These are phyloP conservation scores for Alviniconcha strummeri DNA, from an alignment of 2,888 invertebrate genomes.

Conservation along the genomic window DNA sequence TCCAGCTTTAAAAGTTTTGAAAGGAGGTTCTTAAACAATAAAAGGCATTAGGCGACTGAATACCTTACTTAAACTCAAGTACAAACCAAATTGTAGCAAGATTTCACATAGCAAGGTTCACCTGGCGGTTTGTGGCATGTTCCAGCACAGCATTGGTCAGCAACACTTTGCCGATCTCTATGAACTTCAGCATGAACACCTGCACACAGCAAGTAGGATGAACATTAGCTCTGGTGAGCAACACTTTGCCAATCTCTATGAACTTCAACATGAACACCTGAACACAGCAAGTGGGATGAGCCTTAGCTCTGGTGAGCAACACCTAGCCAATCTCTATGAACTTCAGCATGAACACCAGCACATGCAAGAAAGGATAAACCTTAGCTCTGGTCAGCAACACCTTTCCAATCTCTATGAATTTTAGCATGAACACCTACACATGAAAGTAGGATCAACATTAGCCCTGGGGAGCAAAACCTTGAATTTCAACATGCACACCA, in stretches of 20 bases:
- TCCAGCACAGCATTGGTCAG: slow-evolving; percentile 72
- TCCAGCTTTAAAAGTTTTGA: too few relatives aligned
- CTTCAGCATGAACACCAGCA: slow-evolving; percentile 87
- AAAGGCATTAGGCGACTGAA: too few relatives aligned
- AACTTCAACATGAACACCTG: slow-evolving; percentile 92
- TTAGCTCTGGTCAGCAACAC: slow-evolving; percentile 74
- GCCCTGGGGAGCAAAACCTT: slow-evolving; percentile 77
- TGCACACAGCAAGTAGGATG: slow-evolving; percentile 34
- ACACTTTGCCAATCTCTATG: slow-evolving; percentile 95
- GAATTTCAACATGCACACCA: background rate
- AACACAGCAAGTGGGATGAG: background rate
- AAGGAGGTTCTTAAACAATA: too few relatives aligned
- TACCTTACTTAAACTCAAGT: too few relatives aligned
- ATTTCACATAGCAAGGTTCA: slow-evolving; percentile 34
- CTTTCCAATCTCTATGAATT: slow-evolving; percentile 98
- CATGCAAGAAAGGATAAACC: background rate
- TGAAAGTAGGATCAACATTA: background rate
- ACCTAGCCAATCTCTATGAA: slow-evolving; percentile 98
- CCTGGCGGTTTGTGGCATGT: slow-evolving; percentile 66
- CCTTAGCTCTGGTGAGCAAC: slow-evolving; percentile 71
- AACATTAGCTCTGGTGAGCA: slow-evolving; percentile 71
- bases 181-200: slow-evolving; percentile 93
- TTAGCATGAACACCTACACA: slow-evolving; percentile 85
- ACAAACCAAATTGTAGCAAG: too few relatives aligned
- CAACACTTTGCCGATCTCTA: slow-evolving; percentile 94